Conservation (phyloP, 2,113 vertebrate species). For the Planiliza haematocheilus region DNA sequence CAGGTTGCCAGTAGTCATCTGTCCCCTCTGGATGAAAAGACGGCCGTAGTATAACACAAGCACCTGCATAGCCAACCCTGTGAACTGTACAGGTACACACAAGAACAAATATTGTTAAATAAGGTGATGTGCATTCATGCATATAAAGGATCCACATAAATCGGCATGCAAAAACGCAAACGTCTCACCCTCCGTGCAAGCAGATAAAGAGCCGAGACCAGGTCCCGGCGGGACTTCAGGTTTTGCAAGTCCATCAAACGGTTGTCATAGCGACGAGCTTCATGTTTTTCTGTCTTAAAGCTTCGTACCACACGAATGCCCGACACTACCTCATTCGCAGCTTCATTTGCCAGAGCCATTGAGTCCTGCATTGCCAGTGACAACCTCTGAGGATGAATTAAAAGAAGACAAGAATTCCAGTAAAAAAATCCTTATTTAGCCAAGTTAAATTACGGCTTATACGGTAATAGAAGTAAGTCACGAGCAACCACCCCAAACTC, state of each 20-base stretch:
- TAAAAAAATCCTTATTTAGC: neutral
- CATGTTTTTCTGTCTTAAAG: constrained; percentile 82
- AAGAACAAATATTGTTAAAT: neutral
- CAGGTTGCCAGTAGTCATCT: constrained; percentile 84
- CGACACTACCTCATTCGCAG: constrained; percentile 84
- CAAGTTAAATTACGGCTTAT: too few species aligned
- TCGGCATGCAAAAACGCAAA: neutral
- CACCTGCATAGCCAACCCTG: constrained; percentile 80
- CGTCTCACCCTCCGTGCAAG: constrained; percentile 81
- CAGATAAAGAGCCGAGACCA: constrained; percentile 72
- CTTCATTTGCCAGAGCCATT: constrained; percentile 77
- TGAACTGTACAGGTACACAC: constrained; percentile 69
- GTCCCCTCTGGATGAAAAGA: constrained; percentile 80
- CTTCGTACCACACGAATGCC: constrained; percentile 84
- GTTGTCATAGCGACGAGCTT: constrained; percentile 80
- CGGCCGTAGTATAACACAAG: constrained; percentile 84
- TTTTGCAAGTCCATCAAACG: constrained; percentile 76
- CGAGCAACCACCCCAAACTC: too few species aligned
- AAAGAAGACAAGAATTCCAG: neutral
- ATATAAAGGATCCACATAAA: neutral
- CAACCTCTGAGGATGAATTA: constrained; percentile 60
- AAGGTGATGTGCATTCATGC: neutral
- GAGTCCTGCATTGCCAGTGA: constrained; percentile 81
- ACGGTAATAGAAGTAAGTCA: neutral
- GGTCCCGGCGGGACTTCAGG: constrained; percentile 75